Percentiles rank a stretch among this genome's conserved stretches.
Evolutionary conservation across 2,113 vertebrate species (phyloP).

Genomic region (Pantherophis guttatus): DNA sequence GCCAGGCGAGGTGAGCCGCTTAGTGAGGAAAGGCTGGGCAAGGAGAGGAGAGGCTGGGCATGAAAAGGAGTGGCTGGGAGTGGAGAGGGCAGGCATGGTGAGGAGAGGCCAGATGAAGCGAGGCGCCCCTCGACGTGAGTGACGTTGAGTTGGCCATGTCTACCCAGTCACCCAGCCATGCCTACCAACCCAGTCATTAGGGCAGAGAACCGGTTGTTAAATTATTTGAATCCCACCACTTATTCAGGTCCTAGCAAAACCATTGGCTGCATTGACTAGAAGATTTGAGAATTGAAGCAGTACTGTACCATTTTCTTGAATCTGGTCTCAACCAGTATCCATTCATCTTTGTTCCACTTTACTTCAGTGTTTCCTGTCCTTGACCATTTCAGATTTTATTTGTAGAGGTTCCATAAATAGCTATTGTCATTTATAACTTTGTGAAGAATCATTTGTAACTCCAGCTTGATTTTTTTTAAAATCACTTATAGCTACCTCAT

Average conservation of each 20-base stretch:
- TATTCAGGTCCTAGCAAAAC: not conserved
- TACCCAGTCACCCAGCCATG: too few relatives aligned
- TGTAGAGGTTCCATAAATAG: not conserved
- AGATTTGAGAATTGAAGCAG: not conserved
- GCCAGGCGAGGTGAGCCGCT: too few relatives aligned
- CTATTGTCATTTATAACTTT: not conserved
- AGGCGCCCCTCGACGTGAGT: too few relatives aligned
- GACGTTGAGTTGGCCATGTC: too few relatives aligned
- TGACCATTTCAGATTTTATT: not conserved
- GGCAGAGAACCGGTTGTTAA: too few relatives aligned
- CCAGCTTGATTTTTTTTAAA: slow-evolving; percentile 40
- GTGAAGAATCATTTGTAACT: slow-evolving; percentile 29
- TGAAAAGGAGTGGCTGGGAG: too few relatives aligned
- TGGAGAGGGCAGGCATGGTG: too few relatives aligned
- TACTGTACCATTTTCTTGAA: not conserved
- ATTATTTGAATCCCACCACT: too few relatives aligned
- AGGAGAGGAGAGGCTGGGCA: too few relatives aligned
- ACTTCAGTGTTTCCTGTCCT: not conserved
- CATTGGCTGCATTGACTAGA: not conserved
- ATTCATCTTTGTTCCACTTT: not conserved
- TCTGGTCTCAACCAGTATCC: not conserved
- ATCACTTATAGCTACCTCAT: slow-evolving; percentile 91
- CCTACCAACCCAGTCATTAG: too few relatives aligned
- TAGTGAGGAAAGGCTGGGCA: too few relatives aligned
- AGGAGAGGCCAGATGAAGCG: too few relatives aligned